Percentiles rank a stretch among this genome's conserved stretches.
Evolutionary conservation across 2,888 invertebrate genomes (phyloP).

Genomic region (Nesidiocoris tenuis): DNA sequence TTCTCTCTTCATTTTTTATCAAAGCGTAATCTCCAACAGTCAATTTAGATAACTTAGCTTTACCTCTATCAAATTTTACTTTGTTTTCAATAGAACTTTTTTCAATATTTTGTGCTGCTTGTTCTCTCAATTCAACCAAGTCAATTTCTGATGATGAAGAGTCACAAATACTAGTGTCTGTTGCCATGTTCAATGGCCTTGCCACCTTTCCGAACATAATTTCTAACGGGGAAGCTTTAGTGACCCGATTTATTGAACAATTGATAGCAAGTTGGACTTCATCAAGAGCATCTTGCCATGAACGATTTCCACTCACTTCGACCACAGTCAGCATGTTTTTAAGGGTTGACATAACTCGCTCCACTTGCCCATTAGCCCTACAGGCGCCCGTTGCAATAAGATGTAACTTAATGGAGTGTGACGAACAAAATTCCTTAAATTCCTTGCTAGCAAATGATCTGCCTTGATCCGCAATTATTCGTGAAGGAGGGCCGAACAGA

Average conservation of each 20-base stretch:
- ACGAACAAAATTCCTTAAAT: slow-evolving; percentile 46
- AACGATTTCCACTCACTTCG: not conserved
- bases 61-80: not conserved
- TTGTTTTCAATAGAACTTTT: not conserved
- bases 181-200: not conserved
- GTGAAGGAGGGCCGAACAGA: not conserved
- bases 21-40: not conserved
- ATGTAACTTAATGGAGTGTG: slow-evolving; percentile 46
- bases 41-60: slow-evolving; percentile 1
- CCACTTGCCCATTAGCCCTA: slow-evolving; percentile 50
- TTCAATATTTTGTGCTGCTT: not conserved
- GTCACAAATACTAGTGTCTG: too few relatives aligned
- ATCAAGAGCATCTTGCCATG: slow-evolving; percentile 8
- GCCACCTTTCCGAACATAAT: slow-evolving; percentile 4
- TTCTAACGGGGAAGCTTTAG: slow-evolving; percentile 4
- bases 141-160: too few relatives aligned
- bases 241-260: slow-evolving; percentile 1
- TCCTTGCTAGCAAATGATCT: slow-evolving; percentile 44
- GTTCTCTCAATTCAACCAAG: not conserved
- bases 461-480: slow-evolving; percentile 18
- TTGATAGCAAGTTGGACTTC: slow-evolving; percentile 5
- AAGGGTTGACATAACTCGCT: not conserved
- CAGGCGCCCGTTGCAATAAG: slow-evolving; percentile 50
- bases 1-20: slow-evolving; percentile 10
- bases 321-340: slow-evolving; percentile 1